A percentile compares a stretch with the other conserved stretches of the same genome.
These are phyloP conservation scores for Andrena trimmerana DNA, from an alignment of 2,888 invertebrate species.

Conservation along the genomic window DNA sequence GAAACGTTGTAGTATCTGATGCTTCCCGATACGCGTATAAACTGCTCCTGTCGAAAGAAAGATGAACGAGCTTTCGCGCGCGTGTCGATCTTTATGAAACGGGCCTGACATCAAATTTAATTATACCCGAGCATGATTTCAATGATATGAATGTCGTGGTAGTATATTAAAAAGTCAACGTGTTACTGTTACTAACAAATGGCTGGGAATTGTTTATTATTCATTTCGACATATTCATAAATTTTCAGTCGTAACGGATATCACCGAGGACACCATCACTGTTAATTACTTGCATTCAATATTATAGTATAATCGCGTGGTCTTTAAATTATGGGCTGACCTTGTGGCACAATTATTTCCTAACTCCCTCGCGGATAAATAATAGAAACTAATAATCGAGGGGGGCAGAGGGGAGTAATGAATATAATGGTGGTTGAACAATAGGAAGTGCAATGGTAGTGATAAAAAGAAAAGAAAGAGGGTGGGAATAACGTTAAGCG, in stretches of 20 bases:
- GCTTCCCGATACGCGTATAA: conserved; percentile 9
- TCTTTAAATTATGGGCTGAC: no score
- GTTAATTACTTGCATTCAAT: no score
- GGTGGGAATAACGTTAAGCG: background rate
- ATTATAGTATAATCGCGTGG: no score
- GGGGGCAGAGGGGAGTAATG: no score
- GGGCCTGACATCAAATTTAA: background rate
- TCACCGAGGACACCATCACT: no score
- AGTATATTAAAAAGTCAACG: no score
- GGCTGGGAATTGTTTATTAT: background rate
- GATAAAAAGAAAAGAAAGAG: background rate
- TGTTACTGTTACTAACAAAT: background rate
- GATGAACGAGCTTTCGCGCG: background rate
- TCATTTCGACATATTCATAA: no score
- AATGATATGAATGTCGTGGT: background rate
- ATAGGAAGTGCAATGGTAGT: background rate
- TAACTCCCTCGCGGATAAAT: no score
- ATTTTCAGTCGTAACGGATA: no score
- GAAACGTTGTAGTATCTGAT: conserved; percentile 5
- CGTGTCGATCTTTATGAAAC: background rate
- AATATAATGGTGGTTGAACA: background rate
- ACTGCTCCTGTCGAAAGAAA: conserved; percentile 12
- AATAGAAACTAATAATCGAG: no score
- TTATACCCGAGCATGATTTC: background rate
- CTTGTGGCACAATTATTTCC: no score